These are phyloP conservation scores for Platysteira castanea DNA, from an alignment of 2,113 vertebrate species.

Conservation along the genomic window DNA sequence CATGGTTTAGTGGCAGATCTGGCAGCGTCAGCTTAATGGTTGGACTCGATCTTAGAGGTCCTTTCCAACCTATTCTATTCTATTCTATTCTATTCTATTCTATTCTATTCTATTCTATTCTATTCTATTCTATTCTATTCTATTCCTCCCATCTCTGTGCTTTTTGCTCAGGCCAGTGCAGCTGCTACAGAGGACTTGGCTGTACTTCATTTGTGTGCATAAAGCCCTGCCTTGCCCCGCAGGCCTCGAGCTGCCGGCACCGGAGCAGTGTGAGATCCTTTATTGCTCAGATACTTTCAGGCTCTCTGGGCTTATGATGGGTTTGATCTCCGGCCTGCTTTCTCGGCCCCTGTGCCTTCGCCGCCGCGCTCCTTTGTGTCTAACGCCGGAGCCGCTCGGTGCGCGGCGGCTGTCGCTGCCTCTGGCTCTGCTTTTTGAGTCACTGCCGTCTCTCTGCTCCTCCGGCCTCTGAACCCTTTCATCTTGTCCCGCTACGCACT, in stretches of 20 bases:
- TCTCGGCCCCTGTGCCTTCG: fast-evolving
- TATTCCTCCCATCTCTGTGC: background rate
- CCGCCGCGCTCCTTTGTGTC: background rate
- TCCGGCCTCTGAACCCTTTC: background rate
- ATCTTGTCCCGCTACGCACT: fast-evolving
- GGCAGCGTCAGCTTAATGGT: background rate
- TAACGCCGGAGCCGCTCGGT: fast-evolving
- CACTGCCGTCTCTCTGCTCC: background rate
- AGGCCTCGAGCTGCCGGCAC: fast-evolving
- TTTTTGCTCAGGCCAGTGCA: background rate
- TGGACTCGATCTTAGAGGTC: background rate
- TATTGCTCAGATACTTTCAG: background rate
- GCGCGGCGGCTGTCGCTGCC: fast-evolving
- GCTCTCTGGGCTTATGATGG: background rate
- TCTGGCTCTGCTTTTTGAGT: background rate
- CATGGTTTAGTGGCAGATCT: background rate
- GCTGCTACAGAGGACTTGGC: background rate
- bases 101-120: background rate
- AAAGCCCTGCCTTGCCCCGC: background rate
- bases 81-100: background rate
- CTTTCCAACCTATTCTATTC: background rate
- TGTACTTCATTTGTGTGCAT: background rate
- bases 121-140: background rate
- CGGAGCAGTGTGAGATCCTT: background rate
- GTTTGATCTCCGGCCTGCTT: background rate